Base-by-base conservation (phyloP, 53 echinoderm and acorn worm genomes). In the Crossaster papposus region DNA sequence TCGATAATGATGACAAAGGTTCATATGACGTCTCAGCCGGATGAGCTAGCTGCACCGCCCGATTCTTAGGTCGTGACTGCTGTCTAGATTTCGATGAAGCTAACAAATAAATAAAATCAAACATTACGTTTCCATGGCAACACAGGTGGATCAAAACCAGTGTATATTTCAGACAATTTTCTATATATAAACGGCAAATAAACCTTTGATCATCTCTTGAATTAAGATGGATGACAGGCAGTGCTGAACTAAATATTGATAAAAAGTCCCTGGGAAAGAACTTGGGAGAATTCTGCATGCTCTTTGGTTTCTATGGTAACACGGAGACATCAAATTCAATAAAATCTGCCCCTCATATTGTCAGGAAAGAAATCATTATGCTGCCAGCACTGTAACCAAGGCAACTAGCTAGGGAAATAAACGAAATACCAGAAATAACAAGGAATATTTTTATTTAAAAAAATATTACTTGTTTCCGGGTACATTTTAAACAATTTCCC, bases 31-130 rank as follows among this genome's bases (percentile, higher is more conserved):
- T 26, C 23, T 71, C 84, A 6, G 38, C 84, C 30, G 55, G 87
- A 58, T 77, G 77, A 15, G 87, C 87, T 14, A 87, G 87, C 76
- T 87, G 87, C n/a, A 77, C 87, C 31, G 87, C 87, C 36, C 87
- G 58, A 62, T 75, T 55, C 62, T 76, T 87, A 2, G 87, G 77
- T 15, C 77, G 74, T 24, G 87, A 24, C 20, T 77, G 87, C 35
- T 87, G 87, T 15, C 63, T 31, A 9, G 87, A 26, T 75, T 87
- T 87, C 54, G 87, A 62, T 11, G 87, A 76, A 36, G 76, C 87
- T 87, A 26, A 20, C 29, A 51, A 32, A 65, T 3, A 72, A 83
- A 85, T n/a, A 79, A 50, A 52, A 55, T 31, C 23, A 79, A 34
- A 26, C 29, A 51, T 79, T 18, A 73, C 32, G 74, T 73, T 73